These are phyloP conservation scores for Varecia variegata DNA, from an alignment of 2,797 vertebrate species.

Conservation along the genomic window DNA sequence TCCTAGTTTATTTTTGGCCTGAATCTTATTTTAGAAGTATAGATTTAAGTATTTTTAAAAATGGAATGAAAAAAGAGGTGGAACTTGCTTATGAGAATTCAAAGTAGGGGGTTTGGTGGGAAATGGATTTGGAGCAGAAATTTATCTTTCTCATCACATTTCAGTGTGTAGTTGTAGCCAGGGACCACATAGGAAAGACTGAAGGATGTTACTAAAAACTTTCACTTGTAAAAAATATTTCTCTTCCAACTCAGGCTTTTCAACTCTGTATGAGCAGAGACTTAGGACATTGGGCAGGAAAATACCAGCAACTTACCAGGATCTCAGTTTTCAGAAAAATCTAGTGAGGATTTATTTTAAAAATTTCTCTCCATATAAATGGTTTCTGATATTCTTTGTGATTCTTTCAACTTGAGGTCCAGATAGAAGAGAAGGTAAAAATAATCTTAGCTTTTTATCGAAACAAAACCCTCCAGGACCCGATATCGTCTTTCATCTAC, in stretches of 20 bases:
- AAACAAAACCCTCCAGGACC: background rate
- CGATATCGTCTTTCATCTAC: background rate
- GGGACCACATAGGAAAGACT: background rate
- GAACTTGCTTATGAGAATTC: background rate
- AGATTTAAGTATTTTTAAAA: background rate
- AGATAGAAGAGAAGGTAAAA: background rate
- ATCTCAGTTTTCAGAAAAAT: background rate
- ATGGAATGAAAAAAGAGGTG: background rate
- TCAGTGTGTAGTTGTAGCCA: background rate
- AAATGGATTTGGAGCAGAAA: background rate
- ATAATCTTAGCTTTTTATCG: background rate
- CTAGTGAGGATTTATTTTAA: background rate
- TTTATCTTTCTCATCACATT: background rate
- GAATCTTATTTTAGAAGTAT: background rate
- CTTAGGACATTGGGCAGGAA: background rate
- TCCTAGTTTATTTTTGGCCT: conserved; percentile 11
- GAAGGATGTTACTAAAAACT: background rate
- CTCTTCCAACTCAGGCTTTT: background rate
- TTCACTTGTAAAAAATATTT: background rate
- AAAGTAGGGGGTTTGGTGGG: background rate
- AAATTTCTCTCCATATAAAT: background rate
- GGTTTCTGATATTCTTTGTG: background rate
- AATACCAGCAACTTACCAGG: background rate
- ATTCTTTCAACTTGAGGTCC: background rate
- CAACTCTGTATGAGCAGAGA: background rate